Evolutionary conservation across 1,140 invertebrate genomes (phyloP).

Genomic region (Zaprionus ornatus): DNA sequence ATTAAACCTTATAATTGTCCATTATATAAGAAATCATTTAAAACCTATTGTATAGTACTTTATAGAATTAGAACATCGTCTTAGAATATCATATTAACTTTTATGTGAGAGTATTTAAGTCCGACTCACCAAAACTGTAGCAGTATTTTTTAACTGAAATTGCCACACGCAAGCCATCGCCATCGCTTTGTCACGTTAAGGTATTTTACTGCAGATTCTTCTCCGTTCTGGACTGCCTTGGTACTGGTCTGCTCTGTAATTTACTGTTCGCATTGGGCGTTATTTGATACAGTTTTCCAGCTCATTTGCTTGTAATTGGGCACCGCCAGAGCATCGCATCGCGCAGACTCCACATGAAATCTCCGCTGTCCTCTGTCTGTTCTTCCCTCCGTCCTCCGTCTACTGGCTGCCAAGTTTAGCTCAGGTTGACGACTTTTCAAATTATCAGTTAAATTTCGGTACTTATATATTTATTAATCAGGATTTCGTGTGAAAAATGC

Average conservation of each 20-base stretch:
- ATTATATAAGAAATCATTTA: background rate
- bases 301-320: constrained; percentile 83
- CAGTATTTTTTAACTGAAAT: constrained; percentile 71
- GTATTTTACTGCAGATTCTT: constrained; percentile 55
- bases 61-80: background rate
- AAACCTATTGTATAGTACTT: background rate
- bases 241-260: constrained; percentile 56
- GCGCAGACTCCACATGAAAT: constrained; percentile 64
- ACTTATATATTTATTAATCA: constrained; percentile 78
- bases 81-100: background rate
- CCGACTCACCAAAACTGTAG: background rate
- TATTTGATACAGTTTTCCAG: constrained; percentile 83
- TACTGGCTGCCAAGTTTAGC: constrained; percentile 41
- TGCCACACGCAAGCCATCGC: constrained; percentile 80
- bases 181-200: constrained; percentile 73
- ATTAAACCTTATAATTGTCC: background rate
- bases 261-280: constrained; percentile 77
- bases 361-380: constrained; percentile 1
- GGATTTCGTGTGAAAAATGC: constrained; percentile 82
- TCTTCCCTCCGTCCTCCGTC: background rate
- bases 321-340: constrained; percentile 63
- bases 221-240: constrained; percentile 24
- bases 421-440: constrained; percentile 81
- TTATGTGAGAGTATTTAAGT: constrained; percentile 35
- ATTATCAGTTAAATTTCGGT: constrained; percentile 76